Evolutionary conservation across 1,140 invertebrate species (phyloP), one percentile per base, ranked within the genome.

Genomic region (Drosophila azteca): DNA sequence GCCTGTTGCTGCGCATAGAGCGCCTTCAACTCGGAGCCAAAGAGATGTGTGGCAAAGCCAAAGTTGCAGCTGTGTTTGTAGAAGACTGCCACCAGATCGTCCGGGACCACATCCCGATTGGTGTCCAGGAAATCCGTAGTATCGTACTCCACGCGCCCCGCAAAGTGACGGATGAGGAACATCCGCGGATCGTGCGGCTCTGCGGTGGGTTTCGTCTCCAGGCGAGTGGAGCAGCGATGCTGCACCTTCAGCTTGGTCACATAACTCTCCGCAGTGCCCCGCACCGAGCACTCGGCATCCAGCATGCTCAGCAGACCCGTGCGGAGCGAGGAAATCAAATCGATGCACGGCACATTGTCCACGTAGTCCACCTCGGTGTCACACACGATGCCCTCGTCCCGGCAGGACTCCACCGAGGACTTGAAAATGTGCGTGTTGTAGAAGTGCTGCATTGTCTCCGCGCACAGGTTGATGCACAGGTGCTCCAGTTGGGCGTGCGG

Each of bases 341-440:
- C 97, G 78, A 99, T 98, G 91, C 97, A 98, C 6, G 97, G 97
- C 64, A 98, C 97, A 92, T 98, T 98, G 91, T 99, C 97, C 50
- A 97, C 96, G 93, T 98, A 98, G 90, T 97, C 97, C 22, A 98
- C 96, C 91, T 98, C 96, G 22, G 97, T 95, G 81, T 98, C 96
- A 90, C 95, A 96, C n/a, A 95, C 93, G 70, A 99, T 97, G 26
- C 97, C 97, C 93, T 99, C 98, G 90, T 98, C 97, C 59, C 96
- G 93, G 88, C 97, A 98, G 45, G 97, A 97, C 92, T 98, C 97
- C 64, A 98, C 97, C 57, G 96, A 97, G 6, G 96, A 97, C 92
- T 98, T 98, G 92, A 99, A 98, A 65, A 98, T 97, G 92, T 98
- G 97, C 35, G 97, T 98, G 91, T 98, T 98, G 93, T 98, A 99